Base-by-base conservation (phyloP, 2,888 invertebrate genomes). In the Isoperla grammatica region DNA sequence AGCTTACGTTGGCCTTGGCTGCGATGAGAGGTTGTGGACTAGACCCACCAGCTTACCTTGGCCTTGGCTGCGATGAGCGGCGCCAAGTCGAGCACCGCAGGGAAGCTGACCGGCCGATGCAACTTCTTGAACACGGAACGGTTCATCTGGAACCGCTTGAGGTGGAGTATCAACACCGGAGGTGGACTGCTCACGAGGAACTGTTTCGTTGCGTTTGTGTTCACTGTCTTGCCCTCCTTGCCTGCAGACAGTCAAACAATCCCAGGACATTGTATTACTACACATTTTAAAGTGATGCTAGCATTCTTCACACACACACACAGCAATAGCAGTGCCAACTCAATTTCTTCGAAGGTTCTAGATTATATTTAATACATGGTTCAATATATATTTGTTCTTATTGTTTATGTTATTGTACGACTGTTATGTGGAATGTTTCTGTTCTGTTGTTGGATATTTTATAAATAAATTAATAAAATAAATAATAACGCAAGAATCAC, bases 131-230 rank as follows among this genome's bases (percentile, higher is more conserved):
- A 89, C 74, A 85, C 81, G 20, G 61, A 20, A 19, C 50, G 56
- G 11, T 71, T 69, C 70, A 95, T 85, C 77, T 96, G 95, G 78
- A 98, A 99, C 63, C 98, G 79, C 76, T 99, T 99, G 64, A 99
- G 76, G 72, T 99, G 98, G 19, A 99, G 77, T 57, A 97, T 98
- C 1, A 99, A 80, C 56, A 98, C 88, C 3, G 95, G 90, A 0
- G 98, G 98, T 20, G 95, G 95, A 70, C 86, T 86, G 64, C 90
- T 90, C 29, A 99, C 87, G 40, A 96, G 79, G 74, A 91, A 84
- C 67, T 91, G 88, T 72, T 91, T 89, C 1, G 89, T 88, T 43
- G 90, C 88, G 70, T 88, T 86, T 1, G 90, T 89, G 72, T 87
- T 85, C 1, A 91, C 82, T 4, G 87, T 85, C 71, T 88, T 88